Evolutionary conservation across 2,888 invertebrate genomes (phyloP), one percentile per base, ranked within the genome.

Genomic region (Crepidodera aurea): DNA sequence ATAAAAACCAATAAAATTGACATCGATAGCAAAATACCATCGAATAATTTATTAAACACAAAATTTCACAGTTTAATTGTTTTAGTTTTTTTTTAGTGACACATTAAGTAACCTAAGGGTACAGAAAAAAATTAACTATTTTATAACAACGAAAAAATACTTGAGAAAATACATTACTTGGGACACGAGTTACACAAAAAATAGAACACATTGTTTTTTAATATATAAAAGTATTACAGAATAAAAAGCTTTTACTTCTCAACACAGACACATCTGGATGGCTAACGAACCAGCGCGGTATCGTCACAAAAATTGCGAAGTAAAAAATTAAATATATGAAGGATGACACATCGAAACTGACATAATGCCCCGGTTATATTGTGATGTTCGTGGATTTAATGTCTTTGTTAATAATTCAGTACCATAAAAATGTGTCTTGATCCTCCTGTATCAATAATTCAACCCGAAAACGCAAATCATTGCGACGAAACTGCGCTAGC

Each of bases 101-200:
- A 75, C 69, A 74, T 72, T 72, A 70, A 74, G 75, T 79, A 78
- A 73, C 74, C 78, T 78, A 78, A 71, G 77, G 77, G 77, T 77
- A 73, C 74, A 76, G 72, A 71, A 60, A 75, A 75, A 73, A 75
- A 72, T 62, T 66, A 67, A 66, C 62, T 62, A 69, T 66, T 62
- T 68, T 58, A 65, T 61, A 57, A 68, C 68, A 68, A 72, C 65
- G 72, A 48, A 56, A 70, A 73, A 77, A 75, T 75, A 75, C 72
- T 75, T 71, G 66, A 69, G 70, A 73, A 70, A 71, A 68, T 66
- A 71, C 66, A 65, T 55, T 65, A 65, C 64, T 65, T 64, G 51
- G n/a, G 63, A 66, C 59, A 62, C 60, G 51, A 71, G 64, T 64
- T 65, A 57, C 65, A 68, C 64, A 64, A 53, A 65, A 63, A 60